Percentiles rank a stretch among this genome's conserved stretches.
These are phyloP conservation scores for Limonius californicus DNA, from an alignment of 1,140 invertebrate species.

Conservation along the genomic window DNA sequence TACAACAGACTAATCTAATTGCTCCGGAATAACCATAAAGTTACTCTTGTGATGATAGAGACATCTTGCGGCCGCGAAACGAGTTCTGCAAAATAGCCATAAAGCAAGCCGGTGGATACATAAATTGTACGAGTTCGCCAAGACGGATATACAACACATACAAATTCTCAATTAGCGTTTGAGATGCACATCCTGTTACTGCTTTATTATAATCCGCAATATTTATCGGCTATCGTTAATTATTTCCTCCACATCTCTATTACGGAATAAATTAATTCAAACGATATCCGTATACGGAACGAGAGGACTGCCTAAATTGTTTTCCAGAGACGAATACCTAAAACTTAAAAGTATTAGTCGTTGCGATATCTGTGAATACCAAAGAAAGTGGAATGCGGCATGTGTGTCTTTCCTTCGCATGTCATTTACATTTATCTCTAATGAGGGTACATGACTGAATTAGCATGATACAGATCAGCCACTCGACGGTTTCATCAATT, in stretches of 20 bases:
- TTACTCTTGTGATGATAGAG: slow-evolving; percentile 44
- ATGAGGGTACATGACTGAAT: slow-evolving; percentile 37
- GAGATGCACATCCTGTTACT: not conserved
- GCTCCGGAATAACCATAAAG: slow-evolving; percentile 44
- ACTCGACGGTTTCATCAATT: slow-evolving; percentile 29
- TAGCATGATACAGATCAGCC: slow-evolving; percentile 41
- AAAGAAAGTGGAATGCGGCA: slow-evolving; percentile 7
- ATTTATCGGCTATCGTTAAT: not conserved
- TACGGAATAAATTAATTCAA: too few relatives aligned
- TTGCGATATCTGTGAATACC: not conserved
- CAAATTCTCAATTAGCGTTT: slow-evolving; percentile 42
- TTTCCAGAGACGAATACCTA: too few relatives aligned
- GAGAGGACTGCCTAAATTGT: too few relatives aligned
- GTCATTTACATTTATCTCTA: slow-evolving; percentile 42
- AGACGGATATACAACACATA: slow-evolving; percentile 39
- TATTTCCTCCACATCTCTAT: too few relatives aligned
- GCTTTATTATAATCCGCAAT: not conserved
- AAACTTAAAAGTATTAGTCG: too few relatives aligned
- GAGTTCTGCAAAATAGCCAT: slow-evolving; percentile 41
- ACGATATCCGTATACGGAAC: too few relatives aligned
- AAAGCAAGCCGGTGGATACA: slow-evolving; percentile 42
- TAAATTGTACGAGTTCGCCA: slow-evolving; percentile 39
- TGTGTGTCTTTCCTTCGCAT: slow-evolving; percentile 17
- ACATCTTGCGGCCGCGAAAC: slow-evolving; percentile 44
- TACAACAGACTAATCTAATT: slow-evolving; percentile 46